phyloP scores from a whole-genome alignment of 2,888 invertebrate species.

The Chorisops tibialis region DNA sequence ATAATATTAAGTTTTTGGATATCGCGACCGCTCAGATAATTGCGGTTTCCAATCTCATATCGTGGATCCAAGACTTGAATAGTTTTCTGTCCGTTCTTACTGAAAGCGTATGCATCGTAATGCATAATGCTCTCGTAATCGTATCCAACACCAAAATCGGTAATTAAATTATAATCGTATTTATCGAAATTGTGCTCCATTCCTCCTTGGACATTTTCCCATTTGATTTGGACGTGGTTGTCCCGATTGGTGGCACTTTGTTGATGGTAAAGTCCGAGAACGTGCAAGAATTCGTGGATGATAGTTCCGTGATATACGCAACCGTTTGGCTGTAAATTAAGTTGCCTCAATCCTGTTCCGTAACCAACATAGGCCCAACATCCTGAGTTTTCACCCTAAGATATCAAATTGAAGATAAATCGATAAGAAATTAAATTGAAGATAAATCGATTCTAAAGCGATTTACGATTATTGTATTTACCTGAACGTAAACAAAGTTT shows the following conservation, averaged over 20 bases:
- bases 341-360: constrained; percentile 49
- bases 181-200: constrained; percentile 67
- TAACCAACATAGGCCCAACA: constrained; percentile 56
- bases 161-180: constrained; percentile 55
- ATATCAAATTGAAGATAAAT: not conserved
- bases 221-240: constrained; percentile 60
- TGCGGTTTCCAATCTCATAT: constrained; percentile 61
- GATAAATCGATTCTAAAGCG: not conserved
- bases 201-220: constrained; percentile 53
- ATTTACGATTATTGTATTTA: constrained; percentile 7
- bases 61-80: constrained; percentile 56
- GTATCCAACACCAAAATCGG: constrained; percentile 65
- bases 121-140: constrained; percentile 81
- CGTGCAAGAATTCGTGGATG: constrained; percentile 75
- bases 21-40: constrained; percentile 64
- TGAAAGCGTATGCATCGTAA: constrained; percentile 70
- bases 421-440: no score
- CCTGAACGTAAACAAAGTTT: constrained; percentile 42
- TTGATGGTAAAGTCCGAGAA: constrained; percentile 74
- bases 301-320: constrained; percentile 56
- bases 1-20: constrained; percentile 65
- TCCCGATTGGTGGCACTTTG: constrained; percentile 74
- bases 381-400: not conserved
- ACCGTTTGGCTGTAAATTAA: constrained; percentile 44
- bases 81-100: constrained; percentile 67